Conservation (phyloP, 2,113 vertebrate species). For the Grus americana region DNA sequence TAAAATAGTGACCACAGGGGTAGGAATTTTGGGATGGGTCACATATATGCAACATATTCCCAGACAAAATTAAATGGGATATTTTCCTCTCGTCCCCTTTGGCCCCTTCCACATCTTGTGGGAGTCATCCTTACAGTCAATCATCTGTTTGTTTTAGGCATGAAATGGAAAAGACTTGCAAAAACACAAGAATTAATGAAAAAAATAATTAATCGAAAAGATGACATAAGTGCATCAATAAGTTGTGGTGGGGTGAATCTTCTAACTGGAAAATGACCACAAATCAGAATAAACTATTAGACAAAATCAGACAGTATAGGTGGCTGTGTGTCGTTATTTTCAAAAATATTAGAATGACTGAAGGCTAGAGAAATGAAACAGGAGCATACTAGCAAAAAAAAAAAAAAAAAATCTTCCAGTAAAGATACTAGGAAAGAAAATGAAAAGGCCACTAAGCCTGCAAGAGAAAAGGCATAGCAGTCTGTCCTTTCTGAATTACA, state of each 20-base stretch:
- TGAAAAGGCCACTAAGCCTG: not conserved
- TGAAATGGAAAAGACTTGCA: not conserved
- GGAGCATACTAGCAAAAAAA: not conserved
- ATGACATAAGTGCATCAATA: not conserved
- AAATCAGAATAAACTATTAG: not conserved
- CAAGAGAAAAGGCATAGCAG: not conserved
- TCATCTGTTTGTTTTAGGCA: not conserved
- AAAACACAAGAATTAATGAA: not conserved
- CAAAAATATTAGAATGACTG: not conserved
- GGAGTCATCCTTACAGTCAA: not conserved
- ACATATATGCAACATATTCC: not conserved
- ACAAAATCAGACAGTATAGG: not conserved
- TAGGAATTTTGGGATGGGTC: not conserved
- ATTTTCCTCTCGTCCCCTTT: not conserved
- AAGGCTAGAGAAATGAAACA: not conserved
- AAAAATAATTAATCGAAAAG: not conserved
- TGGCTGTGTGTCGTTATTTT: not conserved
- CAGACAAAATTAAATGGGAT: not conserved
- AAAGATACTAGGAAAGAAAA: not conserved
- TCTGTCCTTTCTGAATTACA: not conserved
- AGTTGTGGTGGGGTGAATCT: not conserved
- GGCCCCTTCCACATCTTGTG: not conserved
- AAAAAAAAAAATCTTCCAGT: not conserved
- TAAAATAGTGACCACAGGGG: not conserved
- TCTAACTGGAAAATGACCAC: not conserved